Percentiles rank a stretch among this genome's conserved stretches.
These are phyloP conservation scores for Spilarctia lutea DNA, from an alignment of 2,888 invertebrate genomes.

Conservation along the genomic window DNA sequence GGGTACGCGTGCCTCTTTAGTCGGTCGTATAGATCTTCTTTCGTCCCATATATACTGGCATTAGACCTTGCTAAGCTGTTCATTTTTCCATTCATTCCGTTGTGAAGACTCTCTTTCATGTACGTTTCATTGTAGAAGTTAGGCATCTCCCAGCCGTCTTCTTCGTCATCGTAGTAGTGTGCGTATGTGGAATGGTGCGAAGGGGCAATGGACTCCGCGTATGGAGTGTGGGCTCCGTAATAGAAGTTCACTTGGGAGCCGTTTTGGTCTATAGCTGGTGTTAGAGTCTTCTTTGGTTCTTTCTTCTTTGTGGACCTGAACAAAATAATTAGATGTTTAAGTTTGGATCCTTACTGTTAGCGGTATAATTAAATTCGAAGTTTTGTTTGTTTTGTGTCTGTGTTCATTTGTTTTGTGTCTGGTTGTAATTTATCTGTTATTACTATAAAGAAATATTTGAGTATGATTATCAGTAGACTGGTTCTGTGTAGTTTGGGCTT, in stretches of 20 bases:
- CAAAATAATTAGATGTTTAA: conserved; percentile 9
- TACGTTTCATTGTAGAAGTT: conserved; percentile 98
- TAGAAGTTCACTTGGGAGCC: conserved; percentile 98
- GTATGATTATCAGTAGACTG: no score
- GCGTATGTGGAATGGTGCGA: conserved; percentile 98
- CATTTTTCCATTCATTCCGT: conserved; percentile 94
- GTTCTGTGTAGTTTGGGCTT: no score
- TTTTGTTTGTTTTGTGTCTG: no score
- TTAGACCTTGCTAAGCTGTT: conserved; percentile 97
- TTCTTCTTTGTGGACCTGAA: conserved; percentile 93
- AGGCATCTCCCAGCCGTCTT: conserved; percentile 99
- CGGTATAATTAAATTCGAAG: neutral
- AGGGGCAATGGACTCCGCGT: conserved; percentile 97
- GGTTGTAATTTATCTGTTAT: no score
- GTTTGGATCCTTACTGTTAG: neutral
- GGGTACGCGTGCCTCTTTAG: conserved; percentile 98
- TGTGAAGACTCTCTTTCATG: conserved; percentile 97
- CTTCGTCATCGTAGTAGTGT: conserved; percentile 98
- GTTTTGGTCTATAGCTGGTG: conserved; percentile 95
- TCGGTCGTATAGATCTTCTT: conserved; percentile 98
- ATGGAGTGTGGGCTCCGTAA: conserved; percentile 97
- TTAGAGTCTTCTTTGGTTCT: conserved; percentile 96
- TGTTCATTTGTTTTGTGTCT: neutral
- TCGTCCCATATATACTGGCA: conserved; percentile 97
- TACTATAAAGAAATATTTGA: no score